Evolutionary conservation across 2,888 invertebrate species (phyloP), one percentile per base, ranked within the genome.

Genomic region (Amphipoea lucens): DNA sequence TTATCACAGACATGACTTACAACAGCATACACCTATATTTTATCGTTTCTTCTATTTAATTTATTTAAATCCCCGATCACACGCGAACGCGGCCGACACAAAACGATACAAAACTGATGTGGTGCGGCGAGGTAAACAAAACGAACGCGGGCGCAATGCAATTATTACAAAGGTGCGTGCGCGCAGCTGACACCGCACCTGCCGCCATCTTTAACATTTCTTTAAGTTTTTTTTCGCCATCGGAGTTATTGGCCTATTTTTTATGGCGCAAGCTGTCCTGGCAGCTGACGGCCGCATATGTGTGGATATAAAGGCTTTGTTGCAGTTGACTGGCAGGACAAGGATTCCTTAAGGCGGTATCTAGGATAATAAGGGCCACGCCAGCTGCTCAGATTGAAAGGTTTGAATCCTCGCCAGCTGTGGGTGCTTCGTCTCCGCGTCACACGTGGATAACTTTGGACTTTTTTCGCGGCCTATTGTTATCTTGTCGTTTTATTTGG

Each of bases 221-320:
- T 96, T 93, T 93, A 92, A 92, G 92, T 94, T 95, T 96, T 96
- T 94, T 96, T 96, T 96, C 93, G 95, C 96, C 95, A 94, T 95
- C 93, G 94, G 93, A 94, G 96, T 96, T 96, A 96, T 96, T 97
- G 96, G 96, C 96, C 96, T 96, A 96, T 97, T 97, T 96, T 96
- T 96, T 96, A 96, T 94, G 94, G 94, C 94, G 95, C 96, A 96
- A 96, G 96, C 96, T 96, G 96, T 91, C 89, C 85, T 89, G 92
- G 92, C 96, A 96, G 96, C 96, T 96, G 96, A 95, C 95, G 93
- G 92, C 92, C 93, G 93, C 90, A 92, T 92, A 72, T 84, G 88
- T 89, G 84, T 86, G 82, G 51, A 62, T 91, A 91, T 90, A 92
- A 92, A 91, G 91, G 88, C 93, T 94, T 94, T 94, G 94, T 95